Base-by-base conservation (phyloP, 2,888 invertebrate genomes). In the Deilephila elpenor region DNA sequence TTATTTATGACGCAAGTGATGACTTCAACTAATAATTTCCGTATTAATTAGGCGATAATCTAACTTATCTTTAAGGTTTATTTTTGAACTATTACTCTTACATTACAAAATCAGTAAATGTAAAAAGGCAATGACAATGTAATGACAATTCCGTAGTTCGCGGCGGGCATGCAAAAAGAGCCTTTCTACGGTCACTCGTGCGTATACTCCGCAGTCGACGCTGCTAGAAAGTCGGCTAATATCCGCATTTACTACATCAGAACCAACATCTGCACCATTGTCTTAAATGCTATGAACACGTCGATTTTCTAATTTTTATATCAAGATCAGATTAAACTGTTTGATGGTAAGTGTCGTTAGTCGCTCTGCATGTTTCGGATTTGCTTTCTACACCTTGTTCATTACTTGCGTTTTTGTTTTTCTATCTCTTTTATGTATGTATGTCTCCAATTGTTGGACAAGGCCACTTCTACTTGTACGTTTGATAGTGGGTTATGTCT, bases 141-240 rank as follows among this genome's bases (percentile, higher is more conserved):
- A 44, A 67, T 67, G 67, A 67, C 51, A 67, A 67, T 25, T n/a
- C 51, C 25, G 25, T 17, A 25, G 20, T 25, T 17, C 17, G 67
- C 67, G 44, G 44, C 44, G 44, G 34, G n/a, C 62, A 62, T 61
- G 59, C 78, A 80, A 82, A 85, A 84, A 80, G 75, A 77, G 82
- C 82, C 88, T 88, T 86, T 88, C 85, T 80, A 83, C 75, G 74
- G 64, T 75, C 89, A 88, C 82, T 86, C 91, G 91, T 91, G 91
- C 91, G 88, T 89, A 81, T 83, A 80, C 79, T 81, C 81, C 82
- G 44, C 25, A 32, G 64, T 62, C 62, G 34, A 17, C 53, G 61
- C 25, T 29, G 29, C 61, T 74, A 74, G 74, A 74, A 74, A 74
- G 74, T 74, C 72, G 70, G 60, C 59, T 72, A 73, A 53, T 61